Conservation (phyloP, 2,113 vertebrate species). For the Aegotheles bennettii region DNA sequence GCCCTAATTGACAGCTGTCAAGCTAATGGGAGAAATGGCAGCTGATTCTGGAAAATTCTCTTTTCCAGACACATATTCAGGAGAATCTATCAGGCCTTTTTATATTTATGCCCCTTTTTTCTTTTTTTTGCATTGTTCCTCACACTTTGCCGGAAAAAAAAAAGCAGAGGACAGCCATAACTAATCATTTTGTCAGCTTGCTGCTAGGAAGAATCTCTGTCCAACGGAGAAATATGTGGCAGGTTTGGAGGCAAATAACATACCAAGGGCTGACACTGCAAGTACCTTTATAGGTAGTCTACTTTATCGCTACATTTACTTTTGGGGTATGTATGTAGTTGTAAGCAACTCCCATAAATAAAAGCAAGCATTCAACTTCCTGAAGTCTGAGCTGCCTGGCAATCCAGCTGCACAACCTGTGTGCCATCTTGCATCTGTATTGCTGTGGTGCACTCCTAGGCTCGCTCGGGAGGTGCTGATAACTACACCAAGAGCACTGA, state of each 20-base stretch:
- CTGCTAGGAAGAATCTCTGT: conserved; percentile 81
- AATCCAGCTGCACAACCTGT: not conserved
- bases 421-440: not conserved
- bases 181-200: conserved; percentile 84
- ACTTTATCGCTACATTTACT: conserved; percentile 47
- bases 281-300: conserved; percentile 59
- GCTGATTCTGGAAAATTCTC: conserved; percentile 89
- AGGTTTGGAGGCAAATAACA: conserved; percentile 65
- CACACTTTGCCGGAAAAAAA: conserved; percentile 59
- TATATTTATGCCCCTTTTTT: conserved; percentile 42
- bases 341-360: conserved; percentile 35
- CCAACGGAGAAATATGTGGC: conserved; percentile 74
- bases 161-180: conserved; percentile 80
- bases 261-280: conserved; percentile 59
- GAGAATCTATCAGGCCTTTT: conserved; percentile 69
- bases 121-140: conserved; percentile 65
- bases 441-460: not conserved
- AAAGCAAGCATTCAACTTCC: not conserved
- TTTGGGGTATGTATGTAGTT: conserved; percentile 35
- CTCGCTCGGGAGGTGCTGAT: not conserved
- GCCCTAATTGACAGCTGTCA: conserved; percentile 97
- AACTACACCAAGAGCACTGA: not conserved
- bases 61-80: conserved; percentile 80
- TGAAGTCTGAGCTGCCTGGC: not conserved
- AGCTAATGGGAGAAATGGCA: conserved; percentile 90